Percentiles rank a stretch among this genome's conserved stretches.
Evolutionary conservation across 1,140 invertebrate genomes (phyloP).

Genomic region (Ectropis grisescens): DNA sequence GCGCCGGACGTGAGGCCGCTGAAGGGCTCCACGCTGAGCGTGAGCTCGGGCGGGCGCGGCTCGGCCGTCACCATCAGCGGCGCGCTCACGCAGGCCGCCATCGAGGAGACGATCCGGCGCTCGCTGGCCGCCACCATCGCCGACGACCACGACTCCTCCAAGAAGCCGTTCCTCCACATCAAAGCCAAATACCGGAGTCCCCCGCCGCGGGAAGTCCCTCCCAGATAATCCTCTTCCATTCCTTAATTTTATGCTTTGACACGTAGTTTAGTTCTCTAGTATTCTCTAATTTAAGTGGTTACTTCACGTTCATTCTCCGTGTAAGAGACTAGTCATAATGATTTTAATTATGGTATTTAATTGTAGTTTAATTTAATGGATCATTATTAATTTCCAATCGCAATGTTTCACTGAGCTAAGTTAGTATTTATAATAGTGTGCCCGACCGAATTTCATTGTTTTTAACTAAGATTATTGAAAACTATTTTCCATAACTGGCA

Average conservation of each 20-base stretch:
- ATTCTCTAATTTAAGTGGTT: constrained; percentile 25
- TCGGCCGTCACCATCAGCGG: constrained; percentile 21
- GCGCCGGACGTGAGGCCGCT: constrained; percentile 29
- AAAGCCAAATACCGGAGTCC: constrained; percentile 80
- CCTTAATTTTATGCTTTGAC: constrained; percentile 23
- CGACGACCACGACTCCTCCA: constrained; percentile 29
- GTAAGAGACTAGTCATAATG: constrained; percentile 59
- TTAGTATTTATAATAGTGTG: constrained; percentile 7
- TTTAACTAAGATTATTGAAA: too few species aligned
- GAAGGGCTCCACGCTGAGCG: constrained; percentile 16
- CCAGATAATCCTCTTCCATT: constrained; percentile 63
- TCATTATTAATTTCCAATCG: constrained; percentile 24
- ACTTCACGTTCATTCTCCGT: constrained; percentile 21
- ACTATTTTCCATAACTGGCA: too few species aligned
- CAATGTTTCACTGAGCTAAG: constrained; percentile 18
- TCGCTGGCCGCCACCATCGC: constrained; percentile 51
- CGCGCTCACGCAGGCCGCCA: constrained; percentile 61
- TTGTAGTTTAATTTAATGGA: constrained; percentile 5
- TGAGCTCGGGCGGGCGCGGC: too few species aligned
- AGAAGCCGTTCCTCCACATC: constrained; percentile 77
- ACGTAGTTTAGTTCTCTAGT: constrained; percentile 48
- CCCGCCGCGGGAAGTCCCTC: constrained; percentile 68
- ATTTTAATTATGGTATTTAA: constrained; percentile 12
- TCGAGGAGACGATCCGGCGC: constrained; percentile 56
- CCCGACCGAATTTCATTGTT: too few species aligned